phyloP scores from a whole-genome alignment of 2,888 invertebrate genomes.

The Notodonta dromedarius region DNA sequence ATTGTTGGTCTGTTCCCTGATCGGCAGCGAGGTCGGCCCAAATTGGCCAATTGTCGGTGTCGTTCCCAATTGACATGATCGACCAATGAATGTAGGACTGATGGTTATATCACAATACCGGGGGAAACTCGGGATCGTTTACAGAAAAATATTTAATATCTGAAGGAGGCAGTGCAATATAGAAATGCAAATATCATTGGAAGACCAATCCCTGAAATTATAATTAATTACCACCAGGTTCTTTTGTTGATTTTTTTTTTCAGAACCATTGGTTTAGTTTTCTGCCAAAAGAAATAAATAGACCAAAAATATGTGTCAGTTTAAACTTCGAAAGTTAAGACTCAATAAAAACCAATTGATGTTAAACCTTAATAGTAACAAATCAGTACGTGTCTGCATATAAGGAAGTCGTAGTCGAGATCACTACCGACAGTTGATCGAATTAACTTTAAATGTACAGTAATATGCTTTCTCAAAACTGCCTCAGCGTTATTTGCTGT shows the following conservation, averaged over 20 bases:
- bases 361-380: not conserved
- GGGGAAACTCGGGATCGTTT: not conserved
- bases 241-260: not conserved
- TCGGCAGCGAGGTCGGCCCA: constrained; percentile 44
- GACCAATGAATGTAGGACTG: constrained; percentile 36
- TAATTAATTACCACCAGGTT: not conserved
- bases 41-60: constrained; percentile 68
- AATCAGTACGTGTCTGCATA: constrained; percentile 6
- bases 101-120: not conserved
- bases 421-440: constrained; percentile 20
- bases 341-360: not conserved
- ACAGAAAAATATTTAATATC: not conserved
- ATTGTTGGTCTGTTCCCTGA: constrained; percentile 25
- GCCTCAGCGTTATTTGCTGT: not conserved
- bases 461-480: constrained; percentile 21
- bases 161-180: not conserved
- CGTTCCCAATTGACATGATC: constrained; percentile 63
- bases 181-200: not conserved
- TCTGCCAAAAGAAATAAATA: not conserved
- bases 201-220: too few species aligned
- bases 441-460: constrained; percentile 16
- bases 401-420: constrained; percentile 27
- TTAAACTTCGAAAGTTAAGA: not conserved
- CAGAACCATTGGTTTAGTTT: not conserved
- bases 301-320: not conserved